Evolutionary conservation across 2,888 invertebrate genomes (phyloP), one percentile per base, ranked within the genome.

Genomic region (Agonum fuliginosum): DNA sequence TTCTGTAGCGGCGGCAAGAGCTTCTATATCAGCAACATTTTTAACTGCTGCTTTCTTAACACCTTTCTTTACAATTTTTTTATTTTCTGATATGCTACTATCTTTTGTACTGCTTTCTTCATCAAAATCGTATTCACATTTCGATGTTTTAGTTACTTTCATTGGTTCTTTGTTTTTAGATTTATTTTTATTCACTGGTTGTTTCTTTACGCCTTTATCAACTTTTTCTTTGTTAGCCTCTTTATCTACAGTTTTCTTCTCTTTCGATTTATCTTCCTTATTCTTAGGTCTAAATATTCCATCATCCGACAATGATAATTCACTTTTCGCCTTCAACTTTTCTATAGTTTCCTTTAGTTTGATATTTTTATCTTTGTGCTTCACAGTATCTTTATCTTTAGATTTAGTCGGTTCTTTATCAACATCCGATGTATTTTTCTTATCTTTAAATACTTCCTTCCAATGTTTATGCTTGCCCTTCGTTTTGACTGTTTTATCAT

Each of bases 1-100:
- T 83, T 93, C 93, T 0, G 93, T 93, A 6, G 93, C 93, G 79
- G 92, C 88, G 82, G 92, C 92, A 17, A 93, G 86, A 1, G 93
- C 93, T 83, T 93, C 93, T 81, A 92, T 88, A 65, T 87, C 88
- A n/a, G 84, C 84, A 51, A 71, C 79, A 78, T 80, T 81, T 65
- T 80, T 78, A 20, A 69, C 78, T 54, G 72, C 34, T 48, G 79
- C 80, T 78, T 83, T 80, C 65, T 81, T 80, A 78, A 84, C 82
- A 14, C 75, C 76, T 75, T 82, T 83, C 77, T 78, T 81, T 19
- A 81, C 81, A 54, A 79, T 74, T 24, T 81, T 81, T 79, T 83
- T 80, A 19, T 14, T 81, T 17, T 84, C 82, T 8, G 83, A 83
- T 51, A 82, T 81, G 14, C 80, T 65, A 78, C 84, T 84, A 62